phyloP scores from a whole-genome alignment of 2,113 vertebrate species.

The Gasterosteus aculeatus region DNA sequence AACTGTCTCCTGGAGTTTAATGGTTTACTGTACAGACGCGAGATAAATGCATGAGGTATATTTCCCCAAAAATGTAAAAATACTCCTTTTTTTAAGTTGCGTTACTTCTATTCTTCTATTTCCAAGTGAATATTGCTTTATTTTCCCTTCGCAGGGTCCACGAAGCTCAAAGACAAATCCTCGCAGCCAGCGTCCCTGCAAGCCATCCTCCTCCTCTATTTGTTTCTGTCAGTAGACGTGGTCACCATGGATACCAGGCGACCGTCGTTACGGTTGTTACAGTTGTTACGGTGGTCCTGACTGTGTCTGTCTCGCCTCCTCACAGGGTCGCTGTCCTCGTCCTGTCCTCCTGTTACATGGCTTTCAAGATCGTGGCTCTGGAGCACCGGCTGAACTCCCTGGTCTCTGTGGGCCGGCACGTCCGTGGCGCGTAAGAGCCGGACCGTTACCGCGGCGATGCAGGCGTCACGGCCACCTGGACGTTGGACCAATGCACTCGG shows the following conservation, averaged over 20 bases:
- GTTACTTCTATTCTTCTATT: background rate
- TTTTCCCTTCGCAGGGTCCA: conserved; percentile 64
- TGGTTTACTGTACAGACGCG: background rate
- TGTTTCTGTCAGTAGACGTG: conserved; percentile 87
- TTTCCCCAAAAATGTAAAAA: background rate
- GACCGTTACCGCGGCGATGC: background rate
- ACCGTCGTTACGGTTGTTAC: conserved; percentile 3
- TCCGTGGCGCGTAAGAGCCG: conserved; percentile 81
- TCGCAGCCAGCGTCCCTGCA: conserved; percentile 80
- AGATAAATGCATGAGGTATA: background rate
- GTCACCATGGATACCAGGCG: background rate
- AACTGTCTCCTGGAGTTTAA: background rate
- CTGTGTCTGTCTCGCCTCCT: conserved; percentile 18
- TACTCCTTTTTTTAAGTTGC: background rate
- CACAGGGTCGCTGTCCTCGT: conserved; percentile 88
- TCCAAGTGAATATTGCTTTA: background rate
- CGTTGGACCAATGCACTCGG: background rate
- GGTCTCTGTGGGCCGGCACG: conserved; percentile 78
- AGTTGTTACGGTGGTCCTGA: background rate
- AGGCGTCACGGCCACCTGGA: background rate
- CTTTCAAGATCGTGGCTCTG: conserved; percentile 88
- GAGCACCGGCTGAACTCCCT: conserved; percentile 88
- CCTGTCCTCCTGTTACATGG: conserved; percentile 94
- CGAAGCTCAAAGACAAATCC: conserved; percentile 72
- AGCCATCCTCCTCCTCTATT: conserved; percentile 87